phyloP scores from a whole-genome alignment of 2,797 vertebrate species.

The Melanotaenia nigrans region DNA sequence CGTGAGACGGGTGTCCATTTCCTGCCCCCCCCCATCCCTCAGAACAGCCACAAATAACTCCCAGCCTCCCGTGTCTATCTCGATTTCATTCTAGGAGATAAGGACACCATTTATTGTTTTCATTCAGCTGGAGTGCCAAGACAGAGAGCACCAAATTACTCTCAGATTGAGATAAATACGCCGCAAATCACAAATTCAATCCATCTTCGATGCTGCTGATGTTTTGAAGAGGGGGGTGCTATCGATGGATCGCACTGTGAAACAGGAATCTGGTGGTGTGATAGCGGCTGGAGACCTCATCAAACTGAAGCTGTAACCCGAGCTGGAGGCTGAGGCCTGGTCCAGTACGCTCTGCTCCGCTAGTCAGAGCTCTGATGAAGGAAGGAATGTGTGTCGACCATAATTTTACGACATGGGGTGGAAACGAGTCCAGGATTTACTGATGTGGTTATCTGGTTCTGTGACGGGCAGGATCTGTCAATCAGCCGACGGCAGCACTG shows the following conservation, averaged over 20 bases:
- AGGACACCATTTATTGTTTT: constrained; percentile 84
- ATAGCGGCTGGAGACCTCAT: constrained; percentile 64
- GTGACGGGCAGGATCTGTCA: constrained; percentile 97
- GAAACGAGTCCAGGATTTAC: constrained; percentile 87
- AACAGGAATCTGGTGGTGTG: constrained; percentile 60
- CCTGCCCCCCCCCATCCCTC: constrained; percentile 60
- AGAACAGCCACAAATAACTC: constrained; percentile 82
- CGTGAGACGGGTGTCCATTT: constrained; percentile 78
- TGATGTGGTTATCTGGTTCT: constrained; percentile 97
- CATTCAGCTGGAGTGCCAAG: constrained; percentile 78
- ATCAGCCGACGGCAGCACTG: constrained; percentile 89
- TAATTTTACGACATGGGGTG: too few relatives aligned
- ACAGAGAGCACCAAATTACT: constrained; percentile 76
- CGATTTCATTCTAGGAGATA: constrained; percentile 80
- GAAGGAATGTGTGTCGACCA: background rate
- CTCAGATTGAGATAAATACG: constrained; percentile 76
- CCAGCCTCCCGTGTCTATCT: constrained; percentile 75
- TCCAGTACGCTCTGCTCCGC: constrained; percentile 27
- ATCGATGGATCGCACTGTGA: constrained; percentile 66
- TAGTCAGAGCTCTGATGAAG: constrained; percentile 18
- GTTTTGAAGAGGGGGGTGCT: constrained; percentile 66
- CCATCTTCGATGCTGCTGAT: constrained; percentile 64
- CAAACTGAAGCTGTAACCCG: constrained; percentile 62
- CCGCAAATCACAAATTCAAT: constrained; percentile 79
- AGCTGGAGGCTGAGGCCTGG: constrained; percentile 46